These are phyloP conservation scores for Calycopis cecrops DNA, from an alignment of 1,140 invertebrate genomes.

Conservation along the genomic window DNA sequence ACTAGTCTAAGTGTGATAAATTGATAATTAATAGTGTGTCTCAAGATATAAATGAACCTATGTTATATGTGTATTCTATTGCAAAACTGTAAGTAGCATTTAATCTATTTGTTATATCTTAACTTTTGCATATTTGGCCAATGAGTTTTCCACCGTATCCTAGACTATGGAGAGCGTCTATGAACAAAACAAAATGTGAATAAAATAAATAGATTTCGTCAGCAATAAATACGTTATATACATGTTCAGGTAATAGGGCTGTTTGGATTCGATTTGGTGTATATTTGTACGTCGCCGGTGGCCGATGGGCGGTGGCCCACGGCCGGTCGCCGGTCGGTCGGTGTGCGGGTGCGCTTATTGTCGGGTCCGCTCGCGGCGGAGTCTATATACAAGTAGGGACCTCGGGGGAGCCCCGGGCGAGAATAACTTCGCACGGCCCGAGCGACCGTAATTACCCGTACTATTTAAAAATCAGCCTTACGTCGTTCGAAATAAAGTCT, in stretches of 20 bases:
- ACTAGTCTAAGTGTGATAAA: too few species aligned
- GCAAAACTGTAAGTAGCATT: too few species aligned
- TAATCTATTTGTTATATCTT: too few species aligned
- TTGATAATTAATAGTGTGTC: too few species aligned
- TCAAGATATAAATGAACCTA: too few species aligned
- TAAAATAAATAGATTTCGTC: slow-evolving; percentile 46
- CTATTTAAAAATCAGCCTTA: slow-evolving; percentile 60
- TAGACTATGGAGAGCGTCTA: slow-evolving; percentile 31
- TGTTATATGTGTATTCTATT: too few species aligned
- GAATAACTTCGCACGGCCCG: slow-evolving; percentile 46
- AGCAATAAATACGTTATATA: slow-evolving; percentile 47
- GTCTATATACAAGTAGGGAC: slow-evolving; percentile 35
- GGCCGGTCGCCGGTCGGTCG: background rate
- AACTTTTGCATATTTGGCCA: too few species aligned
- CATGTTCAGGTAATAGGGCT: slow-evolving; percentile 30
- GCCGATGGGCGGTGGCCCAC: slow-evolving; percentile 28
- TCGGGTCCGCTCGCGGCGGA: slow-evolving; percentile 37
- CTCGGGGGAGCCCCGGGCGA: slow-evolving; percentile 31
- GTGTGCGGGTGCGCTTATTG: slow-evolving; percentile 36
- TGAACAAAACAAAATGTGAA: slow-evolving; percentile 34
- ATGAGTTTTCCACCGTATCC: background rate
- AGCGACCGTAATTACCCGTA: slow-evolving; percentile 46
- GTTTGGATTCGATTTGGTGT: slow-evolving; percentile 63
- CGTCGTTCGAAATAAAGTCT: slow-evolving; percentile 53
- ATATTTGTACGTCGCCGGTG: slow-evolving; percentile 64